A percentile compares a stretch with the other conserved stretches of the same genome.
Conservation (phyloP, 2,888 invertebrate genomes). For the Leptopterna dolabrata region DNA sequence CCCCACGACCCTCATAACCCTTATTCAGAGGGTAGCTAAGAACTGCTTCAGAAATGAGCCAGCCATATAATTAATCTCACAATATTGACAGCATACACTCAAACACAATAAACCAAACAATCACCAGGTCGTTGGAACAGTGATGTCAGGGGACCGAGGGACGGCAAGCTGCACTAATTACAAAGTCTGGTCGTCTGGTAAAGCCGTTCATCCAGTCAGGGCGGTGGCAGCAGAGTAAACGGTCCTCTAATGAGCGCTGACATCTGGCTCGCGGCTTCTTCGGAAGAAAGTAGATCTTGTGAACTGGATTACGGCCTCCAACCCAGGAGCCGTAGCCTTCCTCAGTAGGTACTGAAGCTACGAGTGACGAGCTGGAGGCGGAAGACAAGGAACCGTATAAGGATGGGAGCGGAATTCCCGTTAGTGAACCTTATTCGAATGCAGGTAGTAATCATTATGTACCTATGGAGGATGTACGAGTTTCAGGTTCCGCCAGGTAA, state of each 20-base stretch:
- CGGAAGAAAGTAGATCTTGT: not conserved
- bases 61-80: no score
- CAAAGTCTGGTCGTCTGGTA: not conserved
- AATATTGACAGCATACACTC: no score
- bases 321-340: not conserved
- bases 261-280: not conserved
- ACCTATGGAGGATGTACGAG: no score
- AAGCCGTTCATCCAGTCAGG: not conserved
- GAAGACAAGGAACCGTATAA: not conserved
- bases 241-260: not conserved
- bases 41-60: no score
- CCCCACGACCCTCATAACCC: no score
- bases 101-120: no score
- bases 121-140: not conserved
- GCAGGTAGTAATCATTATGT: no score
- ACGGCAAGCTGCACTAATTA: not conserved
- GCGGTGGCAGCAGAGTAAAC: not conserved
- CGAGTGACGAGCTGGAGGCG: not conserved
- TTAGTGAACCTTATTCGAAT: not conserved
- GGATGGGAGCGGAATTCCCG: not conserved
- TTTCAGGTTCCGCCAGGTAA: no score
- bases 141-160: not conserved
- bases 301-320: not conserved
- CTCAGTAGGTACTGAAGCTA: not conserved
- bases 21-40: no score